phyloP scores from a whole-genome alignment of 1,140 invertebrate genomes.

The Aphaenogaster floridana region DNA sequence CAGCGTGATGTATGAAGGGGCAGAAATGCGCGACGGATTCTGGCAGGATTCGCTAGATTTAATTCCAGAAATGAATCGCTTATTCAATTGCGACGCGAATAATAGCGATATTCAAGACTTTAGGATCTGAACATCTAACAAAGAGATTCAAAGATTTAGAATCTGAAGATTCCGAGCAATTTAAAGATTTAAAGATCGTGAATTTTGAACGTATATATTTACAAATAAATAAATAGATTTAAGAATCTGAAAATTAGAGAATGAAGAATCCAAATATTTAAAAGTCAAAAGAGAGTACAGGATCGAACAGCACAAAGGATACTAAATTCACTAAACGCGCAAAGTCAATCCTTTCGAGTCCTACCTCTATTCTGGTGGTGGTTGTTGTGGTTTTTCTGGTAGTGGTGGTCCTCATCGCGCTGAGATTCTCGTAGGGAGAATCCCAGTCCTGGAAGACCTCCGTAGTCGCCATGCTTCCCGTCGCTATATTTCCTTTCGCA shows the following conservation, averaged over 20 bases:
- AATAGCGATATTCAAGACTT: neutral
- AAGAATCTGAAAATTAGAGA: neutral
- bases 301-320: neutral
- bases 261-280: neutral
- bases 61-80: constrained; percentile 15
- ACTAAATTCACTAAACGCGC: neutral
- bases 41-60: constrained; percentile 34
- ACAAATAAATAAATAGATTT: neutral
- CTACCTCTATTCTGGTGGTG: constrained; percentile 76
- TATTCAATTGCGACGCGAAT: neutral
- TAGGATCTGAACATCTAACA: neutral
- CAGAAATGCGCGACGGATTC: constrained; percentile 28
- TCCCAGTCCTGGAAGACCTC: constrained; percentile 86
- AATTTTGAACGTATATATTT: neutral
- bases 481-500: constrained; percentile 42
- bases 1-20: constrained; percentile 27
- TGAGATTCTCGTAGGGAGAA: constrained; percentile 81
- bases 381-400: constrained; percentile 78
- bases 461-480: constrained; percentile 83
- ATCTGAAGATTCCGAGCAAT: neutral
- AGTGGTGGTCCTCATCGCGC: constrained; percentile 80
- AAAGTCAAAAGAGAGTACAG: neutral
- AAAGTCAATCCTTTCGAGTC: constrained; percentile 8
- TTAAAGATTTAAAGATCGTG: neutral
- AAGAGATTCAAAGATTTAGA: neutral